These are phyloP conservation scores for Euura lappo DNA, from an alignment of 1,140 invertebrate species.

Conservation along the genomic window DNA sequence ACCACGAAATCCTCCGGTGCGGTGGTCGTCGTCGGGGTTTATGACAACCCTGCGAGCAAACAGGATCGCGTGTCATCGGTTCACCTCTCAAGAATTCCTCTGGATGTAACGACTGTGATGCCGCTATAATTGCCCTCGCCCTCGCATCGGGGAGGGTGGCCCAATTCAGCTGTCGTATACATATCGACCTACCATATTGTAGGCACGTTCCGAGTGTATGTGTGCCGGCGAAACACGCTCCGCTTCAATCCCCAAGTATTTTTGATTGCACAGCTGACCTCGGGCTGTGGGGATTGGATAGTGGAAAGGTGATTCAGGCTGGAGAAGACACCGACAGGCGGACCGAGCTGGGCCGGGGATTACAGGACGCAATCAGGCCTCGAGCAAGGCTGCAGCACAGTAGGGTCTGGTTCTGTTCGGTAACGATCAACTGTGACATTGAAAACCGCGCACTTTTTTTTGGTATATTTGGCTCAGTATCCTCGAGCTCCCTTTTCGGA, in stretches of 20 bases:
- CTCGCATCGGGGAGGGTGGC: not conserved
- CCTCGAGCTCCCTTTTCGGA: not conserved
- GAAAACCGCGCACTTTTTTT: not conserved
- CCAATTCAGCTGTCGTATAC: not conserved
- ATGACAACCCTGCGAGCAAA: not conserved
- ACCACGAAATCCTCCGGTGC: not conserved
- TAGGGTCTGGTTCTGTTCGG: not conserved
- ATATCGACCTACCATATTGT: not conserved
- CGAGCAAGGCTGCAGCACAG: not conserved
- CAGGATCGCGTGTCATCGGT: not conserved
- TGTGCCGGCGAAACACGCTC: not conserved
- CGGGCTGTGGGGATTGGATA: conserved; percentile 1
- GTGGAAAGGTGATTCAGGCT: not conserved
- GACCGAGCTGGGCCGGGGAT: not conserved
- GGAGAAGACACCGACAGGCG: not conserved
- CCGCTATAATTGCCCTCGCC: not conserved
- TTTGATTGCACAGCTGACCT: conserved; percentile 11
- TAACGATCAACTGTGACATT: not conserved
- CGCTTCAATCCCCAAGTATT: conserved; percentile 10
- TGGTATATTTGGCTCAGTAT: too few species aligned
- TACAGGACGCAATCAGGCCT: conserved; percentile 9
- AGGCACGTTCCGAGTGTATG: too few species aligned
- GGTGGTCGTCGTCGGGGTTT: not conserved
- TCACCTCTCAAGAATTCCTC: not conserved
- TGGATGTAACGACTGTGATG: not conserved